Evolutionary conservation across 1,140 invertebrate genomes (phyloP).

Genomic region (Batillaria attramentaria): DNA sequence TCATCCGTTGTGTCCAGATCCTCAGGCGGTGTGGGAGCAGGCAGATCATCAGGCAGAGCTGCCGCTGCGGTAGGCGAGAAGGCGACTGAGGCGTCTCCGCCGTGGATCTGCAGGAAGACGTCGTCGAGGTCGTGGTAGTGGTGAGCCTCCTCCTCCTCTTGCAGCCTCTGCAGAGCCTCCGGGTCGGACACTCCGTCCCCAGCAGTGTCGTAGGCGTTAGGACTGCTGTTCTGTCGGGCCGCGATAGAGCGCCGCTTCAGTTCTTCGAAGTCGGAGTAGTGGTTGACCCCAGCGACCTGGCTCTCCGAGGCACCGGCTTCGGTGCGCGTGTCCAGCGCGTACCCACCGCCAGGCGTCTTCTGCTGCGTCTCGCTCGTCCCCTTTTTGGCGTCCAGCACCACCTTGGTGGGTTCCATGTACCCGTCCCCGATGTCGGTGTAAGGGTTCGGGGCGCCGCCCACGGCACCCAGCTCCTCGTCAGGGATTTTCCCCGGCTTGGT

Average conservation of each 20-base stretch:
- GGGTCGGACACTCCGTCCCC: background rate
- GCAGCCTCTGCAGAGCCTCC: background rate
- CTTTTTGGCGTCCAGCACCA: background rate
- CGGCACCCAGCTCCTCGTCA: constrained; percentile 11
- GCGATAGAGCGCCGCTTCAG: constrained; percentile 11
- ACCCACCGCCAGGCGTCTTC: background rate
- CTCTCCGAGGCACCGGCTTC: background rate
- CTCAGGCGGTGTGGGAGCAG: constrained; percentile 7
- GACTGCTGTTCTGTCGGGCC: background rate
- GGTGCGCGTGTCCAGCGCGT: background rate
- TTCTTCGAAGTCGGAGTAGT: constrained; percentile 9
- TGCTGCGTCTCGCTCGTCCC: background rate
- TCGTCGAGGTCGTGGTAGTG: constrained; percentile 20
- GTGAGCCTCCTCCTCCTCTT: background rate
- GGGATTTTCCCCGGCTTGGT: constrained; percentile 4
- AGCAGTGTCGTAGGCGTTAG: background rate
- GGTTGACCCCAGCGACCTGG: background rate
- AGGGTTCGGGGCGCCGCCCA: constrained; percentile 7
- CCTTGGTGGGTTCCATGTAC: background rate
- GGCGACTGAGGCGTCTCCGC: background rate
- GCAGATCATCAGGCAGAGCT: no score
- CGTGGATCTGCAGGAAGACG: background rate
- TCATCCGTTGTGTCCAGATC: constrained; percentile 9
- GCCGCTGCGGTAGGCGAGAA: background rate
- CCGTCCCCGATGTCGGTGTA: background rate